Base-by-base conservation (phyloP, 2,888 invertebrate genomes). In the Apodemia mormo region DNA sequence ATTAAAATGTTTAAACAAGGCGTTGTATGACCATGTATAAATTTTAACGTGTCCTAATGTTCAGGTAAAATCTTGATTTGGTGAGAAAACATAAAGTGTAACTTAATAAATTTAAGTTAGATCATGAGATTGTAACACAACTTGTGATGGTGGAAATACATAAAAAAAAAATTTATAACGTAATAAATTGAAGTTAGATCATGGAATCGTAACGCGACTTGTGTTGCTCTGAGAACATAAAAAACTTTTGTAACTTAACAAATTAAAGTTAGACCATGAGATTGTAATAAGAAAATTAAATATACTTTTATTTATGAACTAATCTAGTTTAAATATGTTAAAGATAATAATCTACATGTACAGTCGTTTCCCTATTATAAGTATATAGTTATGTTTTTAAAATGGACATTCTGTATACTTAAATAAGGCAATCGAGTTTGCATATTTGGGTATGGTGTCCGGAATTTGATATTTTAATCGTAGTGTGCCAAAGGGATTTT, bases 371-470 rank as follows among this genome's bases (percentile, higher is more conserved):
- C 52, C n/a, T 52, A 1, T 7, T 49, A 49, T 14, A 49, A 49
- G 49, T 49, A 5, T 49, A 14, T 14, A 49, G 5, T 14, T 49
- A 14, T 14, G 49, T 12, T 49, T 10, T 10, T 49, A 49, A 45
- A 14, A 14, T 49, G 49, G 3, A 14, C 49, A 49, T 49, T 14
- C 5, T 49, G 49, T 49, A 49, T 49, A 14, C 49, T 49, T 49
- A 49, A 5, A 49, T 14, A 14, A 49, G 52, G 52, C 14, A n/a
- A 52, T n/a, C n/a, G 52, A 7, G 52, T 52, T n/a, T 65, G 65
- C 40, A 65, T 69, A 29, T 67, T 65, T 45, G 54, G 56, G 65
- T 65, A 65, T 69, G 65, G 65, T 65, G 30, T 69, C 52, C 43
- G 37, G 43, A 22, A 56, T 65, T 69, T 12, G 45, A 64, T 68